Conservation (phyloP, 2,113 vertebrate genomes). For the Alethe castanea region DNA sequence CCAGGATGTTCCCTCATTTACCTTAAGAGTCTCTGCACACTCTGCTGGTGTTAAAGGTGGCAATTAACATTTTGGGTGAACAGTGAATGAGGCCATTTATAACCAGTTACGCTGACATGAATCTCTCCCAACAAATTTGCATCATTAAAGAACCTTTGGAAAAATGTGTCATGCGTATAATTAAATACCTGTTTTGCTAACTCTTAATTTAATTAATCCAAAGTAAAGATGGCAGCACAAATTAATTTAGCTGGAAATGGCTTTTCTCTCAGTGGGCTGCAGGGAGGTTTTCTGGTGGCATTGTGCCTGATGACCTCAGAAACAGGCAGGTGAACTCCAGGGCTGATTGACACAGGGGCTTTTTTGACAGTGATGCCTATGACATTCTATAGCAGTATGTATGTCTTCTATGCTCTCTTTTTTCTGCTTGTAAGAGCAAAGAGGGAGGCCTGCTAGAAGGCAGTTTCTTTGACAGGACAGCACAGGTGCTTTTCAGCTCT, state of each 20-base stretch:
- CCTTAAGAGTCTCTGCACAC: not conserved
- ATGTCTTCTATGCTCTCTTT: not conserved
- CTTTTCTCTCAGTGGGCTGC: slow-evolving; percentile 12
- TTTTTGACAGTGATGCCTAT: not conserved
- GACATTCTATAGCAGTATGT: not conserved
- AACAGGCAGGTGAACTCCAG: not conserved
- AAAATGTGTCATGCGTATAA: slow-evolving; percentile 50
- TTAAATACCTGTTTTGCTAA: slow-evolving; percentile 64
- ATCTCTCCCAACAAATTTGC: slow-evolving; percentile 45
- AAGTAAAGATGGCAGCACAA: slow-evolving; percentile 19
- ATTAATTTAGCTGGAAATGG: slow-evolving; percentile 52
- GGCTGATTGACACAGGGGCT: not conserved
- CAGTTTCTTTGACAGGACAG: not conserved
- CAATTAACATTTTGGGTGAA: not conserved
- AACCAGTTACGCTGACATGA: not conserved
- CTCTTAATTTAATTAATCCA: slow-evolving; percentile 53
- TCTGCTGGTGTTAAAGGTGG: not conserved
- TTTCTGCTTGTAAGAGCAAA: not conserved
- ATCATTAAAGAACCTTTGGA: slow-evolving; percentile 48
- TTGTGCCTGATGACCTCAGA: not conserved
- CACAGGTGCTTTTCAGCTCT: not conserved
- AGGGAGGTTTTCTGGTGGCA: not conserved
- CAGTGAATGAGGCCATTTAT: not conserved
- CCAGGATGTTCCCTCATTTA: not conserved
- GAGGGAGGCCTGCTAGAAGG: not conserved